Evolutionary conservation across 2,888 invertebrate genomes (phyloP).

Genomic region (Prosapia bicincta): DNA sequence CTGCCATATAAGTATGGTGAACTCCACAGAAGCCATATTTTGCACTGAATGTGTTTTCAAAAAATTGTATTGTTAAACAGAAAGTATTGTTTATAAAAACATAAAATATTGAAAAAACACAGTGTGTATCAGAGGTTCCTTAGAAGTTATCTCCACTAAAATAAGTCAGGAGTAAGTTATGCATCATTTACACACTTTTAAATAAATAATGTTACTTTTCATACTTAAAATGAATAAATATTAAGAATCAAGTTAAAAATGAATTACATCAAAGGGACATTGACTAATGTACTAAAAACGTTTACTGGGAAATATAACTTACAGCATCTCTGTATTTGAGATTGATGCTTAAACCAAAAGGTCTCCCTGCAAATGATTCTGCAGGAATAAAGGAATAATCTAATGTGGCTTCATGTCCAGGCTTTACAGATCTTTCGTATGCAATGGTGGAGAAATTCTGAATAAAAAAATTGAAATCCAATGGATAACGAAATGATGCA

Average conservation of each 20-base stretch:
- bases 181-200: neutral
- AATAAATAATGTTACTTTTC: neutral
- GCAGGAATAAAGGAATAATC: constrained; percentile 93
- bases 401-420: constrained; percentile 90
- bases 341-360: constrained; percentile 92
- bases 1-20: no score
- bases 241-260: no score
- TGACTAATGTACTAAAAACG: neutral
- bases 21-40: no score
- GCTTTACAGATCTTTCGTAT: constrained; percentile 84
- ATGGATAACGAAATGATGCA: constrained; percentile 97
- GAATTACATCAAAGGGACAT: neutral
- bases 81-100: no score
- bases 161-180: neutral
- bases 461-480: constrained; percentile 97
- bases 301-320: constrained; percentile 39
- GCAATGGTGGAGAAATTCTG: constrained; percentile 95
- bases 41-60: no score
- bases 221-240: no score
- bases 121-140: neutral
- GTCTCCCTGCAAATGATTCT: constrained; percentile 95
- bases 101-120: no score
- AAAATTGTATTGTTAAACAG: no score
- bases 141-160: neutral
- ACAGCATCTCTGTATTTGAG: constrained; percentile 84